These are phyloP conservation scores for Bolinopsis microptera DNA, from an alignment of 37 sponge, comb jelly and placozoan genomes.

Conservation along the genomic window DNA sequence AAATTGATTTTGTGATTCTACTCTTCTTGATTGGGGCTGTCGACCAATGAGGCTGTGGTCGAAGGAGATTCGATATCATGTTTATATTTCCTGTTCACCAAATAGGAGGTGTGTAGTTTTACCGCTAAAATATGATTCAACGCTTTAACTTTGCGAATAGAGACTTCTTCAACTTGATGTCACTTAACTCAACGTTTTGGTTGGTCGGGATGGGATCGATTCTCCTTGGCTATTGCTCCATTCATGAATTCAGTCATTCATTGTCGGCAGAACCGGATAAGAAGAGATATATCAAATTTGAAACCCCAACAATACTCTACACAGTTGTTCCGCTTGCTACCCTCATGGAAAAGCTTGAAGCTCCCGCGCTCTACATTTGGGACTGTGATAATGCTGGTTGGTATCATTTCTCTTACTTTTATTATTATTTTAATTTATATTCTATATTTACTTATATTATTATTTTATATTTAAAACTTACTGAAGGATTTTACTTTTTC, in stretches of 20 bases:
- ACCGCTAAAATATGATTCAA: not conserved
- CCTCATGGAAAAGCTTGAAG: constrained; percentile 75
- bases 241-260: no score
- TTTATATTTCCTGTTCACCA: not conserved
- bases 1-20: not conserved
- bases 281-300: not conserved
- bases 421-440: not conserved
- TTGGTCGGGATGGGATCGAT: not conserved
- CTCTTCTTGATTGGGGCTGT: not conserved
- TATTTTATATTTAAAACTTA: no score
- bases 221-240: not conserved
- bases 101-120: not conserved
- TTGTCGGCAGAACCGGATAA: not conserved
- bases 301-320: constrained; percentile 78
- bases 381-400: constrained; percentile 95
- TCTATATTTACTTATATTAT: no score
- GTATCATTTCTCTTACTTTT: not conserved
- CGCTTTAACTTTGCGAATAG: not conserved
- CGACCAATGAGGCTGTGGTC: not conserved
- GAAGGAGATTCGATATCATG: not conserved
- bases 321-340: constrained; percentile 38
- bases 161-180: not conserved
- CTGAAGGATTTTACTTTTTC: no score
- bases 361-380: constrained; percentile 89
- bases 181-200: not conserved